Percentiles rank a stretch among this genome's conserved stretches.
These are phyloP conservation scores for Chanos chanos DNA, from an alignment of 2,797 vertebrate species.

Conservation along the genomic window DNA sequence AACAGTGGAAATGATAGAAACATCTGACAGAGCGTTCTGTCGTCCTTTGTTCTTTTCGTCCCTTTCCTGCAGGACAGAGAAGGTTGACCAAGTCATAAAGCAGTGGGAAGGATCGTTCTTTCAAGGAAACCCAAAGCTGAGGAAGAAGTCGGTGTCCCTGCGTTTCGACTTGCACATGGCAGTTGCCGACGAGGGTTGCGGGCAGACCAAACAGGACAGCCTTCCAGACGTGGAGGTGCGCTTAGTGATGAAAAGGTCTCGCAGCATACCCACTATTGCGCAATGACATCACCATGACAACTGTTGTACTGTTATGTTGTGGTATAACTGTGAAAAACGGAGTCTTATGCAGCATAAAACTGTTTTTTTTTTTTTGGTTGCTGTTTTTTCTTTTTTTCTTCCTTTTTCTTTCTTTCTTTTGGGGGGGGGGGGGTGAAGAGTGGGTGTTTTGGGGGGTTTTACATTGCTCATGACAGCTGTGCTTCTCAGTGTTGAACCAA, in stretches of 20 bases:
- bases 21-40: too few species aligned
- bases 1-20: too few species aligned
- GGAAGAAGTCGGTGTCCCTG: constrained; percentile 94
- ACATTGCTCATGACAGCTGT: too few species aligned
- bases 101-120: constrained; percentile 99
- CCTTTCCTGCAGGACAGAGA: constrained; percentile 80
- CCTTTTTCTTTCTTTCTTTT: too few species aligned
- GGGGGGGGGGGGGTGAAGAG: too few species aligned
- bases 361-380: too few species aligned
- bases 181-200: constrained; percentile 82
- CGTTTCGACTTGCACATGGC: constrained; percentile 95
- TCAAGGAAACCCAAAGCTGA: constrained; percentile 90
- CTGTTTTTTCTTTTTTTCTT: too few species aligned
- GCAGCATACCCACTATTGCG: constrained; percentile 89
- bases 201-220: constrained; percentile 76
- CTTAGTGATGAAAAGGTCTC: constrained; percentile 91
- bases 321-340: too few species aligned
- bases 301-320: too few species aligned
- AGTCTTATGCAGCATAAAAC: too few species aligned
- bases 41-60: not conserved
- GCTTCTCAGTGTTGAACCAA: too few species aligned
- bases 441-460: too few species aligned
- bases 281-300: constrained; percentile 64
- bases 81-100: constrained; percentile 92
- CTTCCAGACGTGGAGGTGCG: constrained; percentile 91